Evolutionary conservation across 2,888 invertebrate species (phyloP).

Genomic region (Stomorhina lunata): DNA sequence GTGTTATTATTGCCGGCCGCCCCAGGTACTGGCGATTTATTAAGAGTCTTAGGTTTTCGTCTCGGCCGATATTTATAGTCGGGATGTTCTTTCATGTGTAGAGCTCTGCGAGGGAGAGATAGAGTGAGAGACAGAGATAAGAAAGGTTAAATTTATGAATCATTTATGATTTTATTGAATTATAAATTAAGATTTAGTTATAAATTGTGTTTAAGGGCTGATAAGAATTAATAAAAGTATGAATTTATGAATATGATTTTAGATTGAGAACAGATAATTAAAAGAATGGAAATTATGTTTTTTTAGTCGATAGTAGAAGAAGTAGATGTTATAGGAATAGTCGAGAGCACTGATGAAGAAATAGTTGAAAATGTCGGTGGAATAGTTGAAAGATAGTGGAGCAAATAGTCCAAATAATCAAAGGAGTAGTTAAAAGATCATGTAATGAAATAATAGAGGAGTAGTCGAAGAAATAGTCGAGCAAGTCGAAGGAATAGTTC

Average conservation of each 20-base stretch:
- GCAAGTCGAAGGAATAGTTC: too few relatives aligned
- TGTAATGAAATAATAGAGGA: too few relatives aligned
- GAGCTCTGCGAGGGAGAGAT: conserved; percentile 83
- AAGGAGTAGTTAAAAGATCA: too few relatives aligned
- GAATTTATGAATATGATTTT: conserved; percentile 2
- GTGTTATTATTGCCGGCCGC: conserved; percentile 47
- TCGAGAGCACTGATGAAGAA: too few relatives aligned
- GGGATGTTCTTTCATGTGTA: conserved; percentile 96
- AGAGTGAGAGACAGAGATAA: background rate
- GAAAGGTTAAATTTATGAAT: background rate
- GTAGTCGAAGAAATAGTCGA: too few relatives aligned
- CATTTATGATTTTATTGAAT: background rate
- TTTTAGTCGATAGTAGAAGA: too few relatives aligned
- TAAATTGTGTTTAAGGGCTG: background rate
- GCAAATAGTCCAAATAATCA: too few relatives aligned
- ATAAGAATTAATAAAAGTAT: conserved; percentile 1
- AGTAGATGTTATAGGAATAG: too few relatives aligned
- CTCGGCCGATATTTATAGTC: conserved; percentile 95
- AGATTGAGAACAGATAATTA: background rate
- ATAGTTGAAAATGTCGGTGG: too few relatives aligned
- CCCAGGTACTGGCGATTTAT: conserved; percentile 82
- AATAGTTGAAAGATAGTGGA: too few relatives aligned
- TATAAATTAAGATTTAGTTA: conserved; percentile 9
- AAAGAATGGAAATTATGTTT: background rate
- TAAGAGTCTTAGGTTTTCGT: conserved; percentile 91